Evolutionary conservation across 2,888 invertebrate species (phyloP), one percentile per base, ranked within the genome.

Genomic region (Abrostola tripartita): DNA sequence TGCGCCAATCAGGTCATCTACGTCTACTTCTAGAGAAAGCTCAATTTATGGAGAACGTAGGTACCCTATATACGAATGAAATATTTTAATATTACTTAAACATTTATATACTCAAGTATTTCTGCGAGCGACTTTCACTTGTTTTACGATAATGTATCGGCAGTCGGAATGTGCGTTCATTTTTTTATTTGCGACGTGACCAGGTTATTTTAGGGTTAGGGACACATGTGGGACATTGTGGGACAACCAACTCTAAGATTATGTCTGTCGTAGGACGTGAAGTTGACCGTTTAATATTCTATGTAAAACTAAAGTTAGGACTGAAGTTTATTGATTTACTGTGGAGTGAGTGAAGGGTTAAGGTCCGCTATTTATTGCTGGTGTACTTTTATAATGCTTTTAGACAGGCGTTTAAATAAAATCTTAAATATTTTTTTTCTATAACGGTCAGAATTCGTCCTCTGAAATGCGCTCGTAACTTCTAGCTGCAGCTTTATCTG

Each of bases 111-210:
- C 50, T 14, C 11, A 44, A 50, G 11, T 54, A 53, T 60, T 60
- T 63, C 47, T 40, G n/a, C 10, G 47, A 44, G 50, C 44, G 52
- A 59, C 44, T 52, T 47, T 41, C 52, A 67, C 60, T 67, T 70
- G 60, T 65, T 64, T 68, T 64, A 74, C 64, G 71, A 68, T 66
- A 56, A 52, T 54, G 52, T 66, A 65, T 66, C 61, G 60, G n/a
- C 54, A 62, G 55, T 61, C 47, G 65, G 12, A 63, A 65, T 57
- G 52, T 44, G 50, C 56, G 40, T 65, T 60, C 72, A 65, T 61
- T 74, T 76, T 61, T 77, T 67, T 68, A 67, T 71, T 63, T 40
- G 42, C 53, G 52, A 76, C 74, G 77, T 77, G 76, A 65, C 66
- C 37, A 59, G 65, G 57, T 41, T 74, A 59, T 54, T 41, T 38